Conservation (phyloP, 2,113 vertebrate genomes). For the Albula goreensis region DNA sequence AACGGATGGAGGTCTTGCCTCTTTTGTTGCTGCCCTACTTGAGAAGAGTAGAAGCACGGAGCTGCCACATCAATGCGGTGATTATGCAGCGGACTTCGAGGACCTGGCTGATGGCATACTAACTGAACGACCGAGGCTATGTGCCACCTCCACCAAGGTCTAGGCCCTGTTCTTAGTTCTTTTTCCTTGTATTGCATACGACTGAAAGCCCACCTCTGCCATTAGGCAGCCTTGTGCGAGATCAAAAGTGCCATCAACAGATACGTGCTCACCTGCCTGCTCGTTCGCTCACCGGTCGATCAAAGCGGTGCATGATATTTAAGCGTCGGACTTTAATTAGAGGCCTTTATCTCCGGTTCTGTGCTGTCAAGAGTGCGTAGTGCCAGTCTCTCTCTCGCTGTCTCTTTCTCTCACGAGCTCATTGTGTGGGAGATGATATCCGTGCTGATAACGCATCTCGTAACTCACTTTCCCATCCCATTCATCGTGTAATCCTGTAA, state of each 20-base stretch:
- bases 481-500: neutral
- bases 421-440: neutral
- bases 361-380: no score
- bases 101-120: neutral
- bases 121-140: no score
- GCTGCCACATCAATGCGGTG: neutral
- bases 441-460: neutral
- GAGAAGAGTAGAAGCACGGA: neutral
- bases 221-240: no score
- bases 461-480: neutral
- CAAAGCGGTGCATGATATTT: neutral
- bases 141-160: no score
- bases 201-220: no score
- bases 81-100: constrained; percentile 1
- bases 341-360: neutral
- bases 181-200: no score
- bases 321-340: neutral
- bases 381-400: no score
- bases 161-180: no score
- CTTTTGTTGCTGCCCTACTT: neutral
- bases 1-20: neutral
- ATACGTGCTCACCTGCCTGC: no score
- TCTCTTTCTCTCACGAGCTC: neutral
- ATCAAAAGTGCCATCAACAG: no score
- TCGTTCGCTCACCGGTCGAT: neutral